Base-by-base conservation (phyloP, 2,888 invertebrate species). In the Chloroclysta siterata region DNA sequence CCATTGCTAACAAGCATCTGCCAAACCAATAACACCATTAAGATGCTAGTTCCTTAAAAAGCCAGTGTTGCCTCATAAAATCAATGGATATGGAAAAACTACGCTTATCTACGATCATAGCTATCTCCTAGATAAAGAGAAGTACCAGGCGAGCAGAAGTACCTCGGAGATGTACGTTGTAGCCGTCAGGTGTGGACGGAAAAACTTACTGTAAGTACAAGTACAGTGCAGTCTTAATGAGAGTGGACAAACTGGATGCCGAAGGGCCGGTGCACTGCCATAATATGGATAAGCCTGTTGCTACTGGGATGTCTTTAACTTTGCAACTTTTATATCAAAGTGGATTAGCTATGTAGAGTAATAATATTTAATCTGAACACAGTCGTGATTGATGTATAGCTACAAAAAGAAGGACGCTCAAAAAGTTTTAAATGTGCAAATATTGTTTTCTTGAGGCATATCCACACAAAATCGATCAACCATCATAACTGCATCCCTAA, bases 161-260 rank as follows among this genome's bases (percentile, higher is more conserved):
- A 28, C 68, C 73, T 62, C 79, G 75, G 87, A 89, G 89, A 70
- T 87, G 76, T 78, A 74, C 79, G 79, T 80, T 77, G 74, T 77
- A 71, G 68, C 71, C 77, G 77, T 77, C 80, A 77, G 78, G 80
- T 83, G 81, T 74, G 78, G 77, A 82, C 81, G 87, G 84, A 89
- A 89, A 90, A 89, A 90, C 84, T 83, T 80, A 81, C 82, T 82
- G 82, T 39, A 50, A 65, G 65, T 60, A 65, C 65, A 84, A 81
- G 56, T 56, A 56, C 48, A 48, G 48, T 77, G 81, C 86, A 80
- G 87, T 90, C 89, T 89, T 91, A 93, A 92, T 91, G 91, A 92
- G 90, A 90, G 89, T 91, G 90, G 91, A 91, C 89, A 91, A 92
- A 92, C 92, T 88, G 90, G 92, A 87, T 83, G 79, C 74, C 74